A percentile compares a stretch with the other conserved stretches of the same genome.
Conservation (phyloP, 2,797 vertebrate species). For the Melanotaenia boesemani region DNA sequence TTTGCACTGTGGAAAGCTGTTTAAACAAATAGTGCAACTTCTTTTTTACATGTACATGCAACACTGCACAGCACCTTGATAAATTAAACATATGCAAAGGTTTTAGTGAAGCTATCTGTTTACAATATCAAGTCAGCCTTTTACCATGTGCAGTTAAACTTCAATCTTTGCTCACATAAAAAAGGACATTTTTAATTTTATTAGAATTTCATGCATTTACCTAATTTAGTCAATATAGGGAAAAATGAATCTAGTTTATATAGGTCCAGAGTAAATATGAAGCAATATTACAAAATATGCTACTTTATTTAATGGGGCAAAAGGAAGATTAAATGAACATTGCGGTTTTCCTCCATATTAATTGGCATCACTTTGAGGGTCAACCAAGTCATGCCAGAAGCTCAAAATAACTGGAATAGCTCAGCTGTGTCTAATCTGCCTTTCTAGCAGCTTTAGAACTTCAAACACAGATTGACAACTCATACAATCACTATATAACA, state of each 20-base stretch:
- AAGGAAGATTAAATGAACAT: conserved; percentile 44
- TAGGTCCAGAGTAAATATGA: conserved; percentile 9
- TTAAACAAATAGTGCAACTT: too few species aligned
- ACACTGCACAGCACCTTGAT: background rate
- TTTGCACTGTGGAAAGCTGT: too few species aligned
- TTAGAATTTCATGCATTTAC: background rate
- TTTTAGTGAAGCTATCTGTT: background rate
- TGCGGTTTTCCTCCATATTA: conserved; percentile 43
- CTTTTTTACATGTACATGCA: background rate
- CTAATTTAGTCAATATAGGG: background rate
- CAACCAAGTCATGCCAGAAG: conserved; percentile 45
- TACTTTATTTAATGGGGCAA: conserved; percentile 37
- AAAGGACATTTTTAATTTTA: background rate
- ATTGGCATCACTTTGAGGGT: conserved; percentile 41
- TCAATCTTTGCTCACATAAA: background rate
- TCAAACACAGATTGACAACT: conserved; percentile 35
- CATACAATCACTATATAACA: conserved; percentile 24
- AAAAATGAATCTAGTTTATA: background rate
- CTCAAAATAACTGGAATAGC: conserved; percentile 46
- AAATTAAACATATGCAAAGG: conserved; percentile 3
- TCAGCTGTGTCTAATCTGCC: conserved; percentile 63
- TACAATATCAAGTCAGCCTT: background rate
- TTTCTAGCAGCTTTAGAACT: conserved; percentile 44
- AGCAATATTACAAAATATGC: conserved; percentile 20
- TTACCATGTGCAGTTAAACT: conserved; percentile 2